Evolutionary conservation across 2,113 vertebrate species (phyloP).

Genomic region (Saguinus midas): DNA sequence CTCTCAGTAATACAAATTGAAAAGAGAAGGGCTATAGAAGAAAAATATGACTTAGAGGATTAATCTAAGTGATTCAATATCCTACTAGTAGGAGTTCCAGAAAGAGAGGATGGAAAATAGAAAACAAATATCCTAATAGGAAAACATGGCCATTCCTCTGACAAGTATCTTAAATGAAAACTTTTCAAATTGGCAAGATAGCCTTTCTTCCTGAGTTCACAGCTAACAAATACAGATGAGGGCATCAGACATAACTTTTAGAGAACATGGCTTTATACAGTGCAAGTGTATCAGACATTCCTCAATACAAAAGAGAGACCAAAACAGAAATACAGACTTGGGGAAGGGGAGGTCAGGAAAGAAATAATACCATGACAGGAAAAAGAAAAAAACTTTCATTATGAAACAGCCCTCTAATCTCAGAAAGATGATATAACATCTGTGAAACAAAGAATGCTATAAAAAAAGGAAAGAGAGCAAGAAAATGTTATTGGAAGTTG

Average conservation of each 20-base stretch:
- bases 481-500: neutral
- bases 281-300: neutral
- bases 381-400: neutral
- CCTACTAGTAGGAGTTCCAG: neutral
- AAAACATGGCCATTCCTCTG: neutral
- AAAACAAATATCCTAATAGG: slow-evolving; percentile 30
- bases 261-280: neutral
- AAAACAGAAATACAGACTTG: neutral
- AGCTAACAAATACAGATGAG: neutral
- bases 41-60: neutral
- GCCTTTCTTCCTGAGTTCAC: neutral
- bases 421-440: neutral
- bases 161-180: slow-evolving; percentile 19
- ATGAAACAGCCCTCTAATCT: neutral
- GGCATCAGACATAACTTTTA: neutral
- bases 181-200: slow-evolving; percentile 5
- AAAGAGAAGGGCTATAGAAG: neutral
- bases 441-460: neutral
- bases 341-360: neutral
- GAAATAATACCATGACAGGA: neutral
- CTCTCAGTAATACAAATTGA: neutral
- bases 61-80: neutral
- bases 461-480: neutral
- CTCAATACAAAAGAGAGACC: neutral
- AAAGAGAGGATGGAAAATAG: neutral